These are phyloP conservation scores for Rhinopithecus roxellana DNA, from an alignment of 2,113 vertebrate genomes.

Conservation along the genomic window DNA sequence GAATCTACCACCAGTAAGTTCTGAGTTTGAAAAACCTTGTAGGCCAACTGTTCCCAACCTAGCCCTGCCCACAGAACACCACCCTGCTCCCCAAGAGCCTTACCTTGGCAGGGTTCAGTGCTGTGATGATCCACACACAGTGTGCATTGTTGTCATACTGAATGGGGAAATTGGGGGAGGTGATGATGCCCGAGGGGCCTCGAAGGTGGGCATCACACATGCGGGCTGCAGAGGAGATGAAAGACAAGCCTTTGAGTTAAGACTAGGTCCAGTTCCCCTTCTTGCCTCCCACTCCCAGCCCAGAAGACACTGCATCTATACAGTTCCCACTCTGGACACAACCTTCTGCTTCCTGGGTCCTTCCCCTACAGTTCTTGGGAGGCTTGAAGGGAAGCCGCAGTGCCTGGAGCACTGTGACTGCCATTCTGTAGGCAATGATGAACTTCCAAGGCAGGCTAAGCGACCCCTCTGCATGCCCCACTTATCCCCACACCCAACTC, in stretches of 20 bases:
- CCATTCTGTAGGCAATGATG: neutral
- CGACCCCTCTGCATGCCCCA: rapidly evolving
- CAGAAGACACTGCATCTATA: neutral
- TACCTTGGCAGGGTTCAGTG: conserved; percentile 94
- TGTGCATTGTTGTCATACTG: conserved; percentile 99
- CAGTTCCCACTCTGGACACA: neutral
- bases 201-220: conserved; percentile 95
- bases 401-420: neutral
- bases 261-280: neutral
- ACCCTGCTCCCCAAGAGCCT: neutral
- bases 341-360: neutral
- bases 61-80: neutral
- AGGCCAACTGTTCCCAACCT: neutral
- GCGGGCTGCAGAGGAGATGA: conserved; percentile 86
- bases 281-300: neutral
- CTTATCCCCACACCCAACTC: neutral
- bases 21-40: neutral
- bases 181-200: conserved; percentile 94
- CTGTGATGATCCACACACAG: conserved; percentile 98
- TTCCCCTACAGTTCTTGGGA: neutral
- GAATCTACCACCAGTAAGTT: neutral
- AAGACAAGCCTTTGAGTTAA: conserved; percentile 29
- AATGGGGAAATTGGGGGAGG: conserved; percentile 97
- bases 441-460: neutral
- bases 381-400: neutral